A percentile compares a stretch with the other conserved stretches of the same genome.
These are phyloP conservation scores for Dasyprocta punctata DNA, from an alignment of 2,113 vertebrate genomes.

Conservation along the genomic window DNA sequence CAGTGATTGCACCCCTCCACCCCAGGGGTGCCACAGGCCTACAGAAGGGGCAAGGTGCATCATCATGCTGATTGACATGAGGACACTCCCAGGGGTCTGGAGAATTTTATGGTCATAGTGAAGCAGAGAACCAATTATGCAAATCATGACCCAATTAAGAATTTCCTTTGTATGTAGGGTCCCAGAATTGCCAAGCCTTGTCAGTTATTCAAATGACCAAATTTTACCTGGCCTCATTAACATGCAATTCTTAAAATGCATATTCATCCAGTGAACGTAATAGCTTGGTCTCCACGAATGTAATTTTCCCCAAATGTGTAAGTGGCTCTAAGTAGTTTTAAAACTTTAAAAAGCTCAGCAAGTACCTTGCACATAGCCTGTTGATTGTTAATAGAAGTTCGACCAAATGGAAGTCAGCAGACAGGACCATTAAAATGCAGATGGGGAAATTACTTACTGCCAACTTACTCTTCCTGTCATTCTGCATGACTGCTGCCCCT, in stretches of 20 bases:
- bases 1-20: not conserved
- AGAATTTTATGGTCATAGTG: constrained; percentile 2
- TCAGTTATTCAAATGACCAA: constrained; percentile 54
- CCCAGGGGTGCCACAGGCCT: not conserved
- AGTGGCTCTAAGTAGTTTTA: constrained; percentile 26
- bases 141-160: constrained; percentile 49
- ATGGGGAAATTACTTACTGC: constrained; percentile 78
- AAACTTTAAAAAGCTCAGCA: constrained; percentile 73
- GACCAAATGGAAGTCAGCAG: constrained; percentile 81
- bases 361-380: constrained; percentile 76
- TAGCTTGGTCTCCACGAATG: constrained; percentile 7
- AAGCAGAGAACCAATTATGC: constrained; percentile 45
- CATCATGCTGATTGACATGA: not conserved
- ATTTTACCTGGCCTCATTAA: constrained; percentile 61
- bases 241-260: constrained; percentile 52
- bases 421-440: constrained; percentile 84
- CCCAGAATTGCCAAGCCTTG: not conserved
- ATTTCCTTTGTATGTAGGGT: constrained; percentile 27
- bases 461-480: constrained; percentile 68
- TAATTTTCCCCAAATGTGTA: constrained; percentile 50
- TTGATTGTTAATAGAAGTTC: constrained; percentile 83
- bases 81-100: not conserved
- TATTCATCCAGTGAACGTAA: constrained; percentile 35
- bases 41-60: not conserved
- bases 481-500: not conserved